Percentiles rank a stretch among this genome's conserved stretches.
Conservation (phyloP, 2,113 vertebrate species). For the Apaloderma vittatum region DNA sequence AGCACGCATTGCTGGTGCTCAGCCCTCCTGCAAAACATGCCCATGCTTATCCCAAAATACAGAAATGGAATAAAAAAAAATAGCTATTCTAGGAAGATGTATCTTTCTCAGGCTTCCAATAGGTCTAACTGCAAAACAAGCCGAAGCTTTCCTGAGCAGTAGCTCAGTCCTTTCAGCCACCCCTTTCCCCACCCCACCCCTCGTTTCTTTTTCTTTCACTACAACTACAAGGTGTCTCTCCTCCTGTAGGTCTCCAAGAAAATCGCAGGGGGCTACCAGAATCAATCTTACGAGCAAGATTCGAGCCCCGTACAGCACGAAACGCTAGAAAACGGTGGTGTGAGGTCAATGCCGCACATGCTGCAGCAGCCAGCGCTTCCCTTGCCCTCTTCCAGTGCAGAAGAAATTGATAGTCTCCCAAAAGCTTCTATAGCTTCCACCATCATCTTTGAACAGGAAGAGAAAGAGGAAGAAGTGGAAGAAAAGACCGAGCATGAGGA, state of each 20-base stretch:
- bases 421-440: neutral
- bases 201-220: neutral
- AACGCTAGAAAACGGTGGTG: neutral
- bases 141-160: neutral
- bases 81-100: neutral
- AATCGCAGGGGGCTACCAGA: neutral
- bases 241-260: neutral
- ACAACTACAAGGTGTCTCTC: neutral
- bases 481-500: neutral
- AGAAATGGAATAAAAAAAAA: neutral
- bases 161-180: neutral
- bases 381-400: neutral
- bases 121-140: neutral
- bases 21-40: neutral
- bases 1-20: neutral
- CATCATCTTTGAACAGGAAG: neutral
- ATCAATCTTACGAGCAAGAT: neutral
- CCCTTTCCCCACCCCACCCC: rapidly evolving
- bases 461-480: neutral
- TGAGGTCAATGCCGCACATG: neutral
- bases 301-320: neutral
- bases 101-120: neutral
- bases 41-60: neutral
- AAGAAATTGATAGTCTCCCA: neutral
- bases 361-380: neutral